A percentile compares a stretch with the other conserved stretches of the same genome.
These are phyloP conservation scores for Drosophila punjabiensis DNA, from an alignment of 1,140 invertebrate species.

Conservation along the genomic window DNA sequence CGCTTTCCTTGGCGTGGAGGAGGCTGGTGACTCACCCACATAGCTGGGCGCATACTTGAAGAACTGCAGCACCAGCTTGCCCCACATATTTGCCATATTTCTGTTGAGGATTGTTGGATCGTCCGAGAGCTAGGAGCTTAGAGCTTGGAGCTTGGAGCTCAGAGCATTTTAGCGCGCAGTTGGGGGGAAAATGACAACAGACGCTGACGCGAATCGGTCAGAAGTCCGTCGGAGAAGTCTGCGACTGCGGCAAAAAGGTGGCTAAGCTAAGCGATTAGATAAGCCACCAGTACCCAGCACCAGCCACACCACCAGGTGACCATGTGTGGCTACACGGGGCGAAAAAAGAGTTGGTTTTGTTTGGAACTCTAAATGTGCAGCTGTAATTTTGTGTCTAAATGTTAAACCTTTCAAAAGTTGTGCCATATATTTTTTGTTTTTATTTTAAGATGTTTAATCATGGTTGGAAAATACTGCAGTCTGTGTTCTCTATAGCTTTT, in stretches of 20 bases:
- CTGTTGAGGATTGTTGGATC: neutral
- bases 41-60: constrained; percentile 79
- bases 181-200: constrained; percentile 27
- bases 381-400: no score
- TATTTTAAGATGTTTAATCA: no score
- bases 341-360: neutral
- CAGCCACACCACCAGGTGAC: constrained; percentile 11
- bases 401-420: no score
- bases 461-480: no score
- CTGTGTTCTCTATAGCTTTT: no score
- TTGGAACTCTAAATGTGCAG: neutral
- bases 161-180: constrained; percentile 41
- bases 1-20: neutral
- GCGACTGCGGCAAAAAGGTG: constrained; percentile 24
- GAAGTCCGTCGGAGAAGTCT: constrained; percentile 21
- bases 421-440: no score
- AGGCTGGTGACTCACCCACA: constrained; percentile 70
- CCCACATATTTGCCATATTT: constrained; percentile 71
- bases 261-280: constrained; percentile 49
- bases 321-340: constrained; percentile 20
- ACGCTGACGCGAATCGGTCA: constrained; percentile 17
- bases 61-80: constrained; percentile 64
- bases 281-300: constrained; percentile 21
- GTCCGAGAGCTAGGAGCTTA: neutral
- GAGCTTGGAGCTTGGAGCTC: neutral